Evolutionary conservation across 2,888 invertebrate species (phyloP), one percentile per base, ranked within the genome.

Genomic region (Anodontia alba): DNA sequence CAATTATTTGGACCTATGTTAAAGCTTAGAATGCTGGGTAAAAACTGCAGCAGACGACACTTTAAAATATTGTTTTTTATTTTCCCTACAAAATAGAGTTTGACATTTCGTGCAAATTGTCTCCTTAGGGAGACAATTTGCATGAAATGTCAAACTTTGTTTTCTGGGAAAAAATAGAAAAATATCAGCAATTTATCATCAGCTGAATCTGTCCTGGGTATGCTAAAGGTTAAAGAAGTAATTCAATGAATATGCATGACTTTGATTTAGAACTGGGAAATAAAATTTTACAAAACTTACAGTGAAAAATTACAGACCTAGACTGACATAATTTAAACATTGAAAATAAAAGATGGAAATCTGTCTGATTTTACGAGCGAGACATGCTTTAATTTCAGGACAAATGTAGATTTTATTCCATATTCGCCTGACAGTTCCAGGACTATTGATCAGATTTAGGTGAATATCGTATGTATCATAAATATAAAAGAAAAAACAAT

Each of bases 331-430:
- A 62, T 62, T 62, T 62, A 62, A 62, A 62, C 29, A 62, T 62
- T 29, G 33, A 62, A 62, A 62, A 33, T 62, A 62, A 62, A 62
- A 62, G 62, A 62, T 62, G 62, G 62, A 62, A 62, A 62, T 62
- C 62, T 10, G 62, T 62, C 62, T 62, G n/a, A 62, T 62, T 62
- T 62, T 62, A 62, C 62, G 62, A 62, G 31, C 62, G 62, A 62
- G 62, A 62, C 62, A 62, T 62, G 62, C 62, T 62, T 62, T 23
- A 62, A 62, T 62, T 62, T 62, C 31, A 17, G 33, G 23, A 62
- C 62, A 62, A 62, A 62, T 62, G 62, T 62, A 62, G 62, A 62
- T 62, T 62, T 62, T 62, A 62, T 62, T 62, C 62, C 62, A 62
- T 62, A 62, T 62, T 62, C 33, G 62, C 62, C 62, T 62, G 62